These are phyloP conservation scores for Eristalis tenax DNA, from an alignment of 2,888 invertebrate genomes.

Conservation along the genomic window DNA sequence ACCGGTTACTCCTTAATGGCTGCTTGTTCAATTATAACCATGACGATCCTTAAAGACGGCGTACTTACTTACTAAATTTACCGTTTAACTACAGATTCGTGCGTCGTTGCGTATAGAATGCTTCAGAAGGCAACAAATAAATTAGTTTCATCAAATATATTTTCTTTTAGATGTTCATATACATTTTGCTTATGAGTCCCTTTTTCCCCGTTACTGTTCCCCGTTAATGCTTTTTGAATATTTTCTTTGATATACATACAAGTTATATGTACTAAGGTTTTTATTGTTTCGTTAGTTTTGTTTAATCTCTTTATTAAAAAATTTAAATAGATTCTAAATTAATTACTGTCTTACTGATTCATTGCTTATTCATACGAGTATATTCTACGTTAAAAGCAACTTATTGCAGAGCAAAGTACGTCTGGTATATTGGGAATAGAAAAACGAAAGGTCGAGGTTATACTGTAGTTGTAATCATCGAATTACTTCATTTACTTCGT, in stretches of 20 bases:
- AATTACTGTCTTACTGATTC: slow-evolving; percentile 44
- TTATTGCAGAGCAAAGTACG: slow-evolving; percentile 35
- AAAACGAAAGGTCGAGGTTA: background rate
- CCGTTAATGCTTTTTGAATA: slow-evolving; percentile 42
- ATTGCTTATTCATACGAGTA: slow-evolving; percentile 33
- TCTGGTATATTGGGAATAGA: slow-evolving; percentile 20
- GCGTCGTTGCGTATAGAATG: background rate
- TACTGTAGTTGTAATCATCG: slow-evolving; percentile 14
- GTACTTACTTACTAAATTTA: too few species aligned
- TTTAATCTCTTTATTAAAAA: slow-evolving; percentile 32
- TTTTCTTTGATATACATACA: slow-evolving; percentile 30
- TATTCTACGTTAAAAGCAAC: slow-evolving; percentile 46
- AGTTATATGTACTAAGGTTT: slow-evolving; percentile 33
- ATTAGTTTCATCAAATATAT: slow-evolving; percentile 62
- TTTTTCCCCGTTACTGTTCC: slow-evolving; percentile 52
- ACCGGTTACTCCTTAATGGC: too few species aligned
- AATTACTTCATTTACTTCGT: slow-evolving; percentile 24
- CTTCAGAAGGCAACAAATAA: background rate
- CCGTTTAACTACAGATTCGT: too few species aligned
- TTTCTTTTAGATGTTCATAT: slow-evolving; percentile 54
- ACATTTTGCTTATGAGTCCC: slow-evolving; percentile 59
- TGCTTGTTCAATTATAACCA: too few species aligned
- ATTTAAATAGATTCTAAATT: slow-evolving; percentile 26
- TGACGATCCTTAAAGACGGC: too few species aligned
- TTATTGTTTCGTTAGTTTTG: slow-evolving; percentile 48